Base-by-base conservation (phyloP, 2,113 vertebrate genomes). In the Galbula dea region DNA sequence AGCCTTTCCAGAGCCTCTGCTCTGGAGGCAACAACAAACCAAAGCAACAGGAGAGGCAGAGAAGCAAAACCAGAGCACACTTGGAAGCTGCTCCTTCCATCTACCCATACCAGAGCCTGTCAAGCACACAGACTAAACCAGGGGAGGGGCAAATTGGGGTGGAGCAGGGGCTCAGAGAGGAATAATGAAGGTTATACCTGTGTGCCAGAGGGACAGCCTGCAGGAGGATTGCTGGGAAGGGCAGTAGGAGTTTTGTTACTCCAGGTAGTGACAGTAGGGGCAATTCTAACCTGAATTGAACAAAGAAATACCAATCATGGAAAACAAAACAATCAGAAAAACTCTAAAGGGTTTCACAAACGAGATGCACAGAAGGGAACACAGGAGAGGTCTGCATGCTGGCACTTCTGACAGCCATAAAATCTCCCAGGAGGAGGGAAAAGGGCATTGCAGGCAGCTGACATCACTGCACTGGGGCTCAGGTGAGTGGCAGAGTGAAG, bases 211-310 rank as follows among this genome's bases (percentile, higher is more conserved):
- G 97, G 97, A 97, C 97, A 98, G 97, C 97, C 98, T 98, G 98
- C 98, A 97, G 98, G 97, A 98, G 97, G 98, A 98, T 98, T 98
- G 98, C 98, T 99, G 98, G 98, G 98, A 97, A 99, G 98, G 98
- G 98, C 98, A 97, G 99, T 99, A 97, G 99, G 98, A 97, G 98
- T 99, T 99, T 99, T 99, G 98, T 99, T 99, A 99, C 99, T 99
- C 99, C 99, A 99, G 98, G 99, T 99, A 98, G 99, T 99, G 97
- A 99, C 98, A 97, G 99, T 99, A 98, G 98, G 98, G 97, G 99
- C 98, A 98, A 99, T 97, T 99, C 98, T 99, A 98, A 98, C 98
- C 99, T 99, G 98, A 98, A 99, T 98, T 34, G 98, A 98, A 98
- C 97, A 99, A 96, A 98, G 97, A 98, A 98, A 98, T 97, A 98